A percentile compares a stretch with the other conserved stretches of the same genome.
These are phyloP conservation scores for Phalacrocorax pelagicus DNA, from an alignment of 2,113 vertebrate genomes.

Conservation along the genomic window DNA sequence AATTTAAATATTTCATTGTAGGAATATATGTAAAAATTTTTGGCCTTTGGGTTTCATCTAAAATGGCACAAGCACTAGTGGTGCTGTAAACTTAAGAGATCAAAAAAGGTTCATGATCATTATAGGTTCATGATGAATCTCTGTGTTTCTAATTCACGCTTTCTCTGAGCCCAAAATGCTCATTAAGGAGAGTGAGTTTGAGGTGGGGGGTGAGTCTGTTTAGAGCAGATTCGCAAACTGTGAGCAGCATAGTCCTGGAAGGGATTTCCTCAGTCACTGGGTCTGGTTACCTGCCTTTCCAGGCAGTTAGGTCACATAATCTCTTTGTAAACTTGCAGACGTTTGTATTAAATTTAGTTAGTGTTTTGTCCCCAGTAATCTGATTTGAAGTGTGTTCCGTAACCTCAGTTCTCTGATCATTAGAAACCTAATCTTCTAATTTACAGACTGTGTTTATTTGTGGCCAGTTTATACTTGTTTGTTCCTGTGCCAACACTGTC, in stretches of 20 bases:
- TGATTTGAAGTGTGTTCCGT: slow-evolving; percentile 25
- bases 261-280: background rate
- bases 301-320: background rate
- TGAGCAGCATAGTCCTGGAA: background rate
- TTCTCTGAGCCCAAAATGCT: background rate
- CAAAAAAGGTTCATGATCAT: background rate
- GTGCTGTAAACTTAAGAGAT: background rate
- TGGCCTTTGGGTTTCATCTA: background rate
- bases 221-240: background rate
- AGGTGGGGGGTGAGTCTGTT: background rate
- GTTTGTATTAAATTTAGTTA: background rate
- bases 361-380: slow-evolving; percentile 24
- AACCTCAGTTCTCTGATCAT: slow-evolving; percentile 45
- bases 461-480: slow-evolving; percentile 43
- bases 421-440: slow-evolving; percentile 58
- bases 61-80: background rate
- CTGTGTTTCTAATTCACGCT: background rate
- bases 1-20: background rate
- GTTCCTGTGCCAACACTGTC: slow-evolving; percentile 17
- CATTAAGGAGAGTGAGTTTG: background rate
- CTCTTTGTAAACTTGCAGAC: background rate
- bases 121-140: background rate
- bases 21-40: background rate
- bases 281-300: background rate
- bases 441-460: slow-evolving; percentile 23